Percentiles rank a stretch among this genome's conserved stretches.
These are phyloP conservation scores for Eristalis tenax DNA, from an alignment of 2,888 invertebrate species.

Conservation along the genomic window DNA sequence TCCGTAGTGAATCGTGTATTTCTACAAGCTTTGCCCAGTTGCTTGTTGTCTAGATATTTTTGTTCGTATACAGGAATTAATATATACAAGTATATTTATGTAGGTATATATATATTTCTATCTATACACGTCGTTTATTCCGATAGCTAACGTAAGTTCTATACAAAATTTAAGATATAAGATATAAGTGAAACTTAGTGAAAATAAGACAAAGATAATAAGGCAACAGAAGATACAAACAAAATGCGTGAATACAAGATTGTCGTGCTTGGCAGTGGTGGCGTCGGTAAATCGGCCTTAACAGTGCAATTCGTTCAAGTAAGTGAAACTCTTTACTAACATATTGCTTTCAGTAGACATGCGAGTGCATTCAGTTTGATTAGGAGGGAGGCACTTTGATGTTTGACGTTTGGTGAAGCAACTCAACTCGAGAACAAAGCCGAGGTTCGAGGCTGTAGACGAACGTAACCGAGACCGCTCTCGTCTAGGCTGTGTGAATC, in stretches of 20 bases:
- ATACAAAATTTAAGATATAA: slow-evolving; percentile 8
- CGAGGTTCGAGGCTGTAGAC: no score
- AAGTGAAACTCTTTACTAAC: slow-evolving; percentile 17
- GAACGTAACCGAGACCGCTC: no score
- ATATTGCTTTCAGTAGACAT: no score
- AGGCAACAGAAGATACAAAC: slow-evolving; percentile 46
- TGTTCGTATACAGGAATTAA: background rate
- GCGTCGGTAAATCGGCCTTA: slow-evolving; percentile 96
- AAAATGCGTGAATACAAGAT: slow-evolving; percentile 99
- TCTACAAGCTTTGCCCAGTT: background rate
- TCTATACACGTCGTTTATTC: slow-evolving; percentile 2
- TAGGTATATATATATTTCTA: background rate
- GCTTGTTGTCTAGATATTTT: background rate
- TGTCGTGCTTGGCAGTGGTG: slow-evolving; percentile 99
- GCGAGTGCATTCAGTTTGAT: no score
- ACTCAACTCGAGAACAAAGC: no score
- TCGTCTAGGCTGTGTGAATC: no score
- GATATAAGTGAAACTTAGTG: slow-evolving; percentile 12
- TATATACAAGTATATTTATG: slow-evolving; percentile 15
- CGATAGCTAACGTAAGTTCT: slow-evolving; percentile 4
- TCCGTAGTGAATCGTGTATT: no score
- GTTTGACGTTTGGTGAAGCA: no score
- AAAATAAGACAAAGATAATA: slow-evolving; percentile 2
- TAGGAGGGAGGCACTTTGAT: no score
- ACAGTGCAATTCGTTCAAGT: slow-evolving; percentile 81